phyloP scores from a whole-genome alignment of 1,140 invertebrate genomes.

The Nylanderia fulva region DNA sequence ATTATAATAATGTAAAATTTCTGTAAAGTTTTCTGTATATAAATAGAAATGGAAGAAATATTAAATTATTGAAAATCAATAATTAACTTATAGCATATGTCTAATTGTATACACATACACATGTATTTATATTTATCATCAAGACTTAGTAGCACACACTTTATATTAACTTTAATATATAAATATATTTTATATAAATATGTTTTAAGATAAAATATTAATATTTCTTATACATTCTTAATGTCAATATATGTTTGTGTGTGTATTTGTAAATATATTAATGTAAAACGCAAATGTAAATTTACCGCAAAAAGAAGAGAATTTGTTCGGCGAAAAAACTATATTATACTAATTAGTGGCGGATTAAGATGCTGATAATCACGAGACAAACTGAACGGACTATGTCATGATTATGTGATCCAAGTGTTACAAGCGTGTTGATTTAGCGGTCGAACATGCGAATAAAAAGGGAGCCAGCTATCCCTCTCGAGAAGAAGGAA shows the following conservation, averaged over 20 bases:
- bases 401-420: conserved; percentile 42
- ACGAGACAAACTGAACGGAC: neutral
- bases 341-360: neutral
- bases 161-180: neutral
- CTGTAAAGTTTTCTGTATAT: no score
- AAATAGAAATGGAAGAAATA: neutral
- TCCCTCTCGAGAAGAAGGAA: neutral
- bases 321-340: neutral
- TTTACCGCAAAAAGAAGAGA: neutral
- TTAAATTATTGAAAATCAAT: neutral
- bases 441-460: conserved; percentile 12
- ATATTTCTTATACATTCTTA: no score
- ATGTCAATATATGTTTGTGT: no score
- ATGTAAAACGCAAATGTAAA: no score
- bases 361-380: conserved; percentile 52
- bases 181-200: neutral
- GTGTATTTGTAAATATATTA: no score
- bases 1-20: no score
- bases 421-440: conserved; percentile 12
- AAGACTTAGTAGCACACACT: neutral
- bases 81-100: neutral
- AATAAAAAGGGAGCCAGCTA: conserved; percentile 17
- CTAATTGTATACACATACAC: no score
- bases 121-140: neutral
- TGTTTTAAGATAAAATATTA: neutral